Evolutionary conservation across 64 coral and sea anemone species (phyloP).

Genomic region (Catalaphyllia jardinei): DNA sequence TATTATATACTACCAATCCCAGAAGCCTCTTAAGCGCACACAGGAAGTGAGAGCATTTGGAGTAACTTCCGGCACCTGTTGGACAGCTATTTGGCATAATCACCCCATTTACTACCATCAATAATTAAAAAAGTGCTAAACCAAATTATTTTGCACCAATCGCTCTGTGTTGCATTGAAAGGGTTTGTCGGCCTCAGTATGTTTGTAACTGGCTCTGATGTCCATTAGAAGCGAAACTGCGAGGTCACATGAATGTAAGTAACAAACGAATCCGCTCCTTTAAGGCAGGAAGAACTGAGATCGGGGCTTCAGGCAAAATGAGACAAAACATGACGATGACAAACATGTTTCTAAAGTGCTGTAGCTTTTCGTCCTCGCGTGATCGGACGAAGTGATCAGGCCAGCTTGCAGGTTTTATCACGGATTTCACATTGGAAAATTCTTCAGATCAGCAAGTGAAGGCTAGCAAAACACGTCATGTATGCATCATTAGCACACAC

Average conservation of each 20-base stretch:
- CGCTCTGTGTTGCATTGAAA: not conserved
- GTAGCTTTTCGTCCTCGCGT: not conserved
- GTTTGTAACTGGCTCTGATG: not conserved
- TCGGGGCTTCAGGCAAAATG: not conserved
- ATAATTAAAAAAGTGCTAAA: slow-evolving; percentile 14
- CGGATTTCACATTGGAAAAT: not conserved
- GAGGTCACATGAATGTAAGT: not conserved
- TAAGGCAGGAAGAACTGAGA: not conserved
- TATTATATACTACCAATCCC: not conserved
- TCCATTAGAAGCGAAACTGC: slow-evolving; percentile 19
- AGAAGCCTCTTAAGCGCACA: not conserved
- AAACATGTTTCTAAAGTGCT: not conserved
- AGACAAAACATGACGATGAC: not conserved
- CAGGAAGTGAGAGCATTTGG: not conserved
- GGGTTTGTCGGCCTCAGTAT: not conserved
- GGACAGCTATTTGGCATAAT: not conserved
- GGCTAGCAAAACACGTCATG: not conserved
- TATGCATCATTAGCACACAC: slow-evolving; percentile 21
- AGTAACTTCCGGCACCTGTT: slow-evolving; percentile 18
- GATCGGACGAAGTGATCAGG: not conserved
- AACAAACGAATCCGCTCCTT: not conserved
- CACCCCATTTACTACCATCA: not conserved
- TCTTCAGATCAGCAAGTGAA: not conserved
- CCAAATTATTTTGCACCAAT: slow-evolving; percentile 2
- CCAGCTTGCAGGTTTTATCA: not conserved